phyloP scores from a whole-genome alignment of 2,797 vertebrate genomes.

The Columba guinea region DNA sequence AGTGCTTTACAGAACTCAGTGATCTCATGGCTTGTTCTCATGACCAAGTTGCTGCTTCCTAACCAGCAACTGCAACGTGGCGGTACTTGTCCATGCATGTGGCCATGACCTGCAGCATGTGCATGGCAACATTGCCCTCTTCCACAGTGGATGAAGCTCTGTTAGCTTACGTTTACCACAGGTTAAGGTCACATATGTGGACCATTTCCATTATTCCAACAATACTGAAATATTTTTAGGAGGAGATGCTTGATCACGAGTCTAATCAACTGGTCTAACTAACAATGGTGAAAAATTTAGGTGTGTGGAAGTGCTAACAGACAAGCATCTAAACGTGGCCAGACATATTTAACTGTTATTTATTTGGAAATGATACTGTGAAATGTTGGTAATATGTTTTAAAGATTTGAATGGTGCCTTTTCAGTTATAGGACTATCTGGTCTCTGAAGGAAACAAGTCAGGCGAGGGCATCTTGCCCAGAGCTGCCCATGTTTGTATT shows the following conservation, averaged over 20 bases:
- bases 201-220: neutral
- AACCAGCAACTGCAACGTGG: neutral
- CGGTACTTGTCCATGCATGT: neutral
- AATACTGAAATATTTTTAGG: neutral
- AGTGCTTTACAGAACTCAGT: neutral
- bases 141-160: neutral
- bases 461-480: neutral
- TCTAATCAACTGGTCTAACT: neutral
- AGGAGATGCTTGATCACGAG: neutral
- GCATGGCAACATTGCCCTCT: neutral
- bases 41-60: neutral
- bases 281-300: neutral
- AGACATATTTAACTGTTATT: neutral
- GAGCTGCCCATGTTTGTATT: neutral
- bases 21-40: neutral
- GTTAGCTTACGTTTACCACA: neutral
- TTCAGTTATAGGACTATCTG: slow-evolving; percentile 10
- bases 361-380: neutral
- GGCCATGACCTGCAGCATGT: neutral
- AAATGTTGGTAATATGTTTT: neutral
- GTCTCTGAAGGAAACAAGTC: neutral
- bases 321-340: neutral
- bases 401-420: slow-evolving; percentile 48
- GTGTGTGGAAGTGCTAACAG: neutral
- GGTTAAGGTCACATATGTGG: neutral